Evolutionary conservation across 2,888 invertebrate genomes (phyloP).

Genomic region (Pimpla rufipes): DNA sequence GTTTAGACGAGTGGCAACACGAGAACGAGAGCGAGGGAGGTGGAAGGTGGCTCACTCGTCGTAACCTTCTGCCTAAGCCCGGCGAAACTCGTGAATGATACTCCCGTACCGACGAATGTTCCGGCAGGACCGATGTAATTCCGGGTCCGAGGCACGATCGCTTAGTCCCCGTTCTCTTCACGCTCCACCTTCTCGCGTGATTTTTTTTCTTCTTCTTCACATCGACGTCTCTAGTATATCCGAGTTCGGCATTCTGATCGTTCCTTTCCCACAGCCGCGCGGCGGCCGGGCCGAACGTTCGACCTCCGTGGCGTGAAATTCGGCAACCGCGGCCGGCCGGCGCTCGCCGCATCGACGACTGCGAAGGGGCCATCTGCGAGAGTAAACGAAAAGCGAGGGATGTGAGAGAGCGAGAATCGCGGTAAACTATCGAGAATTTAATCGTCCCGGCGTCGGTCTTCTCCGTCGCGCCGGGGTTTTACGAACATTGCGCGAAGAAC

Average conservation of each 20-base stretch:
- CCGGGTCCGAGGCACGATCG: not conserved
- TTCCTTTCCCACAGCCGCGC: conserved; percentile 64
- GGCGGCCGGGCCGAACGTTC: not conserved
- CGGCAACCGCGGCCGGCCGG: not conserved
- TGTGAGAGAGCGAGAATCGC: not conserved
- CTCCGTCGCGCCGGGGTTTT: conserved; percentile 61
- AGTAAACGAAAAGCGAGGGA: not conserved
- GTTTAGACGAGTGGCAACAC: not conserved
- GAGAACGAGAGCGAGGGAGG: not conserved
- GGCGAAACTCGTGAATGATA: conserved; percentile 34
- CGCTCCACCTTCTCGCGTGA: not conserved
- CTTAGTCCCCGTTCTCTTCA: conserved; percentile 15
- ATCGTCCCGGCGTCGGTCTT: conserved; percentile 4
- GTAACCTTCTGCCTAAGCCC: not conserved
- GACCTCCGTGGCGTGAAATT: not conserved
- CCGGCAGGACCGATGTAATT: conserved; percentile 15
- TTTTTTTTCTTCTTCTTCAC: conserved; percentile 3
- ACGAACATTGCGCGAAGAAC: conserved; percentile 79
- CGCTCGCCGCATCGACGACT: not conserved
- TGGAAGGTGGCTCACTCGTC: not conserved
- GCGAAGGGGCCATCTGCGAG: conserved; percentile 21
- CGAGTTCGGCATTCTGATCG: conserved; percentile 51
- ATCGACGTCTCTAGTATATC: conserved; percentile 23
- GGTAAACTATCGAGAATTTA: conserved; percentile 13
- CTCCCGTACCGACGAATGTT: conserved; percentile 26